These are phyloP conservation scores for Zaprionus inermis DNA, from an alignment of 1,140 invertebrate species.

Conservation along the genomic window DNA sequence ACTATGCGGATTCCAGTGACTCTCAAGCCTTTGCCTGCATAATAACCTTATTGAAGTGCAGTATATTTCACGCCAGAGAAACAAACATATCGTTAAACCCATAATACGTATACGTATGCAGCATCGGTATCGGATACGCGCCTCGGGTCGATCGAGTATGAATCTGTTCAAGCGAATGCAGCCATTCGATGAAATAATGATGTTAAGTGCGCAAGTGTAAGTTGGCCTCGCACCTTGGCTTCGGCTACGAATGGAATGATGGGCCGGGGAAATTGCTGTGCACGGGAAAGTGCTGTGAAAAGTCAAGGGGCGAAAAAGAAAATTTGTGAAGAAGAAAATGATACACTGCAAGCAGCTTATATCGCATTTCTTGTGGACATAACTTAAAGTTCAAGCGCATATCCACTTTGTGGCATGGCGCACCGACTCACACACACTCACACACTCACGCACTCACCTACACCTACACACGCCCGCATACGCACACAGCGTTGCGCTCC, in stretches of 20 bases:
- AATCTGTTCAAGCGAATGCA: slow-evolving; percentile 1
- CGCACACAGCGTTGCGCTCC: neutral
- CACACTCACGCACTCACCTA: neutral
- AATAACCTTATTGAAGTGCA: too few species aligned
- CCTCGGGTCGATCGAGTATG: neutral
- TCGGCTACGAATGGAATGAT: neutral
- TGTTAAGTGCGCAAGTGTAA: slow-evolving; percentile 4
- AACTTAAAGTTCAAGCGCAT: slow-evolving; percentile 40
- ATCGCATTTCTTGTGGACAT: slow-evolving; percentile 31
- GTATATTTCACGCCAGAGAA: neutral
- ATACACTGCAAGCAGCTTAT: slow-evolving; percentile 26
- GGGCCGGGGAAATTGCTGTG: neutral
- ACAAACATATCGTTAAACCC: neutral
- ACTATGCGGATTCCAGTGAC: too few species aligned
- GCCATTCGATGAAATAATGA: slow-evolving; percentile 3
- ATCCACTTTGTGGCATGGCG: slow-evolving; percentile 1
- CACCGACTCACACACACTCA: neutral
- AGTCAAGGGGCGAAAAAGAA: neutral
- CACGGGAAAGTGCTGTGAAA: slow-evolving; percentile 1
- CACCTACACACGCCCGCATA: neutral
- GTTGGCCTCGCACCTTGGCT: neutral
- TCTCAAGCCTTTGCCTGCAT: too few species aligned
- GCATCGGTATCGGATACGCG: neutral
- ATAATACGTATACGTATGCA: too few species aligned
- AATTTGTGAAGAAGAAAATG: slow-evolving; percentile 30